These are phyloP conservation scores for Cylas formicarius DNA, from an alignment of 1,140 invertebrate species.

Conservation along the genomic window DNA sequence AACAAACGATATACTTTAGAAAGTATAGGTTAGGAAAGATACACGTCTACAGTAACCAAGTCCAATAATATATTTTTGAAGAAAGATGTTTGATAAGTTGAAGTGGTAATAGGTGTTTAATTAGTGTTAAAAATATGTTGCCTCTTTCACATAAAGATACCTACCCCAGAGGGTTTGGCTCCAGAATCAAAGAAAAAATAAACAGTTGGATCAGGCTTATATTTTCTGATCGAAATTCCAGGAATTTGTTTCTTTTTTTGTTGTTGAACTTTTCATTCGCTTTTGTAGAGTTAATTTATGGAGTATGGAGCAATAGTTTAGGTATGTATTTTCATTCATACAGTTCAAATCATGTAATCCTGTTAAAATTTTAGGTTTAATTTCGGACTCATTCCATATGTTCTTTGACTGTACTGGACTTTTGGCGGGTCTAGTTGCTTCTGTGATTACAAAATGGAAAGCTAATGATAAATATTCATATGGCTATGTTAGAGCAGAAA, in stretches of 20 bases:
- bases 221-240: conserved; percentile 85
- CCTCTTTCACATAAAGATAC: conserved; percentile 71
- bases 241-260: conserved; percentile 93
- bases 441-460: conserved; percentile 88
- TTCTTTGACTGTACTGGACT: conserved; percentile 97
- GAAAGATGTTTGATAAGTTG: too few relatives aligned
- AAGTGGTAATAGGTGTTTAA: too few relatives aligned
- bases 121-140: conserved; percentile 58
- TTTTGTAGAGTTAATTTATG: conserved; percentile 93
- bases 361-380: conserved; percentile 61
- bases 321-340: conserved; percentile 43
- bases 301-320: conserved; percentile 92
- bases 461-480: conserved; percentile 91
- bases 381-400: conserved; percentile 99
- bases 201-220: conserved; percentile 77
- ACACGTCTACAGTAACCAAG: too few relatives aligned
- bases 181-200: conserved; percentile 63
- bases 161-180: conserved; percentile 48
- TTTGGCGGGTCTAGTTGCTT: conserved; percentile 85
- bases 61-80: too few relatives aligned
- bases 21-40: too few relatives aligned
- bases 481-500: conserved; percentile 93
- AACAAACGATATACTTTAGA: too few relatives aligned
- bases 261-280: conserved; percentile 91
- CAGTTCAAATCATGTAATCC: conserved; percentile 13